Evolutionary conservation across 2,113 vertebrate species (phyloP).

Genomic region (Neofelis nebulosa): DNA sequence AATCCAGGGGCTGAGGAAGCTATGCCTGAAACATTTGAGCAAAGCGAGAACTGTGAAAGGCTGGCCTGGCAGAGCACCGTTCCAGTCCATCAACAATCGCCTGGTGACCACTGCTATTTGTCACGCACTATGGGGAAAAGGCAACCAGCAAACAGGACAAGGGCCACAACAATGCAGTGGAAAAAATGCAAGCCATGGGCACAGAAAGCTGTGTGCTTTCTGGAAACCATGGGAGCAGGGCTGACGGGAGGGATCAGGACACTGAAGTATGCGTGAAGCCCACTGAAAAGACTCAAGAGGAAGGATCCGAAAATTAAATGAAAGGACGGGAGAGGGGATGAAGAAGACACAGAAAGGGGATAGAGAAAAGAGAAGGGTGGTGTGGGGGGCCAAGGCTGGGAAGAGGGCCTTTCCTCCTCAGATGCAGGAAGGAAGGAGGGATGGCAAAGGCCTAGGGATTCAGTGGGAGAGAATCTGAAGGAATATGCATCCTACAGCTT

Average conservation of each 20-base stretch:
- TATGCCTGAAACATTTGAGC: no score
- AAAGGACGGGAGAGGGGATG: background rate
- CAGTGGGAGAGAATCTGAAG: background rate
- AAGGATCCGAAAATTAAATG: background rate
- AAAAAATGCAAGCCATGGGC: background rate
- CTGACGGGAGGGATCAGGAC: accelerated
- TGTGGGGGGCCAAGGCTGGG: background rate
- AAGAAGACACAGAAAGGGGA: background rate
- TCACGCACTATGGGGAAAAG: no score
- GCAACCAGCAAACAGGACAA: no score
- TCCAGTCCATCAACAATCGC: background rate
- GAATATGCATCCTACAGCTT: background rate
- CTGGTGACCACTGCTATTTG: background rate
- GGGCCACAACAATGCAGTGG: accelerated
- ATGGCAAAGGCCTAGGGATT: background rate
- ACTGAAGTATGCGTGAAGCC: background rate
- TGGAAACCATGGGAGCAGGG: background rate
- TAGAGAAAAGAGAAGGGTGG: background rate
- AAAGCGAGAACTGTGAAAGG: background rate
- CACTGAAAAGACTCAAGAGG: background rate
- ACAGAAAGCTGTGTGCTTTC: background rate
- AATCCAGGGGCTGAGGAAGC: background rate
- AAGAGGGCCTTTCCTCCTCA: background rate
- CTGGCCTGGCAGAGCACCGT: background rate
- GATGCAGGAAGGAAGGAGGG: background rate